Evolutionary conservation across 2,888 invertebrate species (phyloP).

Genomic region (Pseudoips prasinana): DNA sequence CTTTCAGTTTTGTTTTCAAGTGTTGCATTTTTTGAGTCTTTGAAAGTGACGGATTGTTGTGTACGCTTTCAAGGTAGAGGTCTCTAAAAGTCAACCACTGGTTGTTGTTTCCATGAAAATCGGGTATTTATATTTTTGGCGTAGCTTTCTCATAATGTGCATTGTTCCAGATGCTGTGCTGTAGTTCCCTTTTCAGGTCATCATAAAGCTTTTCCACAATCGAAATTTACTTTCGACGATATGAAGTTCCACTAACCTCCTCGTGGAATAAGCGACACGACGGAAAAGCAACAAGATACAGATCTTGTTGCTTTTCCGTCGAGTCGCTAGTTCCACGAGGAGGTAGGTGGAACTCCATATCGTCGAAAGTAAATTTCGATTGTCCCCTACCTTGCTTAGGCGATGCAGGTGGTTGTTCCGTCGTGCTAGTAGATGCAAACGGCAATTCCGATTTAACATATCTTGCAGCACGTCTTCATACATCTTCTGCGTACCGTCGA

Average conservation of each 20-base stretch:
- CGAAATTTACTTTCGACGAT: constrained; percentile 3
- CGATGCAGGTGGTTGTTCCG: neutral
- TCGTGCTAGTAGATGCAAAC: neutral
- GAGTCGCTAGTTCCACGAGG: constrained; percentile 3
- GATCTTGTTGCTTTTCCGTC: constrained; percentile 5
- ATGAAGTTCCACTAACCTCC: constrained; percentile 5
- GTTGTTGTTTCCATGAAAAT: constrained; percentile 5
- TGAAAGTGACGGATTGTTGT: constrained; percentile 2
- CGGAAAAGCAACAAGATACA: no score
- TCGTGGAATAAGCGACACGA: no score
- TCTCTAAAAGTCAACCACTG: constrained; percentile 5
- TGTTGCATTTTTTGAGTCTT: constrained; percentile 6
- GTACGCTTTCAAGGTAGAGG: constrained; percentile 5
- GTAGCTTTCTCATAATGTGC: constrained; percentile 1
- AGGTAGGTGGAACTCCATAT: constrained; percentile 6
- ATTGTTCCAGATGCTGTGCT: constrained; percentile 1
- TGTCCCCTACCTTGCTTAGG: neutral
- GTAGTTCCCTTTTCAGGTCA: neutral
- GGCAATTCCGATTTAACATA: constrained; percentile 5
- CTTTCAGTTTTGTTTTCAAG: constrained; percentile 2
- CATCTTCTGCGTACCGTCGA: constrained; percentile 1
- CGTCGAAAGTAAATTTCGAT: constrained; percentile 3
- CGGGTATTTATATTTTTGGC: constrained; percentile 3
- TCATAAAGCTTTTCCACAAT: neutral
- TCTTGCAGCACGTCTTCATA: constrained; percentile 5